phyloP scores from a whole-genome alignment of 2,888 invertebrate genomes.

The Eremobia ochroleuca region DNA sequence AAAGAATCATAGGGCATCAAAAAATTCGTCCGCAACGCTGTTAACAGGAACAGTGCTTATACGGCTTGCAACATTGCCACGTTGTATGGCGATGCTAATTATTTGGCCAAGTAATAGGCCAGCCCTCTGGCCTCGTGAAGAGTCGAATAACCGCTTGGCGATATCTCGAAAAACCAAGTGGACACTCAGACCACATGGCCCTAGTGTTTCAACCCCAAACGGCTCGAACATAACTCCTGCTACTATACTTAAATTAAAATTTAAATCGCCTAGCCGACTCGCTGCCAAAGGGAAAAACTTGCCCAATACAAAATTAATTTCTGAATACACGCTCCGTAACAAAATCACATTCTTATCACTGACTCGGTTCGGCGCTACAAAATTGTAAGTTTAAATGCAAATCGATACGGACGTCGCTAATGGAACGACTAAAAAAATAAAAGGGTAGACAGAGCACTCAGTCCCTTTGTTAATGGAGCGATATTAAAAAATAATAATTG shows the following conservation, averaged over 20 bases:
- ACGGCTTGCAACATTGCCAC: no score
- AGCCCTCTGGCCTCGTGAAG: no score
- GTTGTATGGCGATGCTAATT: no score
- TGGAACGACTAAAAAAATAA: conserved; percentile 61
- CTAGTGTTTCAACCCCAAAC: no score
- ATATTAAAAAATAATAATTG: conserved; percentile 73
- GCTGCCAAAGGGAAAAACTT: conserved; percentile 16
- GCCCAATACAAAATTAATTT: conserved; percentile 17
- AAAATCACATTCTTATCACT: conserved; percentile 20
- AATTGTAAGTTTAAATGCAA: conserved; percentile 46
- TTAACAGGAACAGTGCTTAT: no score
- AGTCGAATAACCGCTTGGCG: no score
- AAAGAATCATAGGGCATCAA: no score
- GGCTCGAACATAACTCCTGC: no score
- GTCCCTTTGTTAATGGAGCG: conserved; percentile 67
- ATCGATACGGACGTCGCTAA: conserved; percentile 65
- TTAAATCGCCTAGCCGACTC: conserved; percentile 39
- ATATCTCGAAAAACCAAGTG: no score
- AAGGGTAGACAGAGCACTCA: conserved; percentile 63
- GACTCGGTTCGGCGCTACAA: conserved; percentile 3
- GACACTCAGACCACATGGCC: no score
- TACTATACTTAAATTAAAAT: conserved; percentile 65
- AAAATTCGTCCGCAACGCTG: no score
- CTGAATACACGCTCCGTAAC: not conserved
- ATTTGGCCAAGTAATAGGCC: no score